Conservation (phyloP, 2,113 vertebrate genomes). For the Dasypus novemcinctus region DNA sequence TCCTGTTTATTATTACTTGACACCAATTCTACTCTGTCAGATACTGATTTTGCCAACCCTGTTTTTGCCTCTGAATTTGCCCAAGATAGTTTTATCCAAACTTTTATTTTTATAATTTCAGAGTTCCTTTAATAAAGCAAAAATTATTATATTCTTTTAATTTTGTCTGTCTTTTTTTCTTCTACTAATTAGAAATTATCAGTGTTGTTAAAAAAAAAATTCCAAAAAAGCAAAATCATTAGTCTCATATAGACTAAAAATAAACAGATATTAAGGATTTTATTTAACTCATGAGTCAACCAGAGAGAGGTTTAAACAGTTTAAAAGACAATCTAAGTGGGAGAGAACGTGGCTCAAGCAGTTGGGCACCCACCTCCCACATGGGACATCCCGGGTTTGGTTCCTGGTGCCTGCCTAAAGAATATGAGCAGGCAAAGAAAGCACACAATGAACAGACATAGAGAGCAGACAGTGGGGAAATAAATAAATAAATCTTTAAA, state of each 20-base stretch:
- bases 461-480: too few relatives aligned
- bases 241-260: not conserved
- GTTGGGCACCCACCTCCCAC: too few relatives aligned
- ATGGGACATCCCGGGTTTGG: too few relatives aligned
- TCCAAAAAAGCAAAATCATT: not conserved
- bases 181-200: not conserved
- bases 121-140: not conserved
- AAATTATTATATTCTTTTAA: not conserved
- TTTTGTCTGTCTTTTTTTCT: not conserved
- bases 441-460: too few relatives aligned
- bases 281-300: not conserved
- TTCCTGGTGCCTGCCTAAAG: too few relatives aligned
- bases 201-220: not conserved
- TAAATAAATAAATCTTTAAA: too few relatives aligned
- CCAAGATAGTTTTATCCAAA: not conserved
- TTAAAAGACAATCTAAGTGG: not conserved
- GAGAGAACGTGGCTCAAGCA: too few relatives aligned
- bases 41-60: not conserved
- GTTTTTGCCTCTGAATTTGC: not conserved
- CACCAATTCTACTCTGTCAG: not conserved
- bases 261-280: not conserved
- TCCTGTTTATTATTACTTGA: not conserved
- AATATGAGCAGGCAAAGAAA: too few relatives aligned
- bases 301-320: not conserved
- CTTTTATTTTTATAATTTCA: not conserved